phyloP scores from a whole-genome alignment of 1,140 invertebrate species.

The Platyscapa corneri region DNA sequence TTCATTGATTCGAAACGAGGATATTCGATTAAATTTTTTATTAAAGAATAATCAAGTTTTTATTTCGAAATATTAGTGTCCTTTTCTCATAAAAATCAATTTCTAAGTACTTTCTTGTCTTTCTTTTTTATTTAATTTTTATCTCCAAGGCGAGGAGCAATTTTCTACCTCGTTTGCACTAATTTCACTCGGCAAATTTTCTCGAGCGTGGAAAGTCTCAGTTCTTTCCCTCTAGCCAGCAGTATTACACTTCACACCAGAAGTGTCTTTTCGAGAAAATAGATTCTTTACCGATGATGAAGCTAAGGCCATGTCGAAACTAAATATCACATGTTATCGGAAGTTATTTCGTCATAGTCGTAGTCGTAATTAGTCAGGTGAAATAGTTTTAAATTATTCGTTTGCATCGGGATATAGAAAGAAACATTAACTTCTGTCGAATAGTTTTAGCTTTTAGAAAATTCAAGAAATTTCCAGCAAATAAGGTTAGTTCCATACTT shows the following conservation, averaged over 20 bases:
- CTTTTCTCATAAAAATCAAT: background rate
- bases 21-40: background rate
- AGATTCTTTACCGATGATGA: constrained; percentile 29
- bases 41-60: constrained; percentile 37
- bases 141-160: constrained; percentile 18
- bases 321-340: background rate
- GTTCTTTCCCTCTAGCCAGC: background rate
- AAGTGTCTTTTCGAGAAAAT: constrained; percentile 4
- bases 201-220: background rate
- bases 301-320: constrained; percentile 4
- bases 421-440: too few species aligned
- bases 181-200: constrained; percentile 33
- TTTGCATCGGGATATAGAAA: too few species aligned
- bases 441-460: too few species aligned
- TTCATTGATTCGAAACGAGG: background rate
- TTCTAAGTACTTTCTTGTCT: background rate
- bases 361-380: background rate
- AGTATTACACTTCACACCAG: background rate
- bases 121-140: constrained; percentile 1
- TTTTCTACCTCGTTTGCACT: constrained; percentile 25
- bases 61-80: background rate
- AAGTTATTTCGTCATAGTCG: background rate
- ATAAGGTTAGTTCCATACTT: too few species aligned
- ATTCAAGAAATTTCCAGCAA: too few species aligned
- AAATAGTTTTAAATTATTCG: background rate